These are phyloP conservation scores for Chinchilla lanigera DNA, from an alignment of 2,113 vertebrate species.

Conservation along the genomic window DNA sequence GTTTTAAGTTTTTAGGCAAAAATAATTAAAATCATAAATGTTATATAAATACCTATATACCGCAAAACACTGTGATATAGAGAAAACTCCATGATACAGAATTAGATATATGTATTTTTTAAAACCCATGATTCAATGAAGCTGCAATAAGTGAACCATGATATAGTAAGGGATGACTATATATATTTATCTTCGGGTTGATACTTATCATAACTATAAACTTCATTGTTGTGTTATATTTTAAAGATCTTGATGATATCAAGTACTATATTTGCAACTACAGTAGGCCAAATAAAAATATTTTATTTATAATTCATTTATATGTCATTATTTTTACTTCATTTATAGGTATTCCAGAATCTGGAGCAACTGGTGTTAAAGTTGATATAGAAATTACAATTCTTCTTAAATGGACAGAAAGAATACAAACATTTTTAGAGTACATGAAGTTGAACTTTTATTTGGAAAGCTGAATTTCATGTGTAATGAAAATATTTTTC, in stretches of 20 bases:
- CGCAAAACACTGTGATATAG: too few relatives aligned
- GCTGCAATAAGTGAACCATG: neutral
- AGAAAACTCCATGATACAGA: too few relatives aligned
- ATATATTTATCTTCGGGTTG: neutral
- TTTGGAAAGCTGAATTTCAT: slow-evolving; percentile 88
- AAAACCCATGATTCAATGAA: too few relatives aligned
- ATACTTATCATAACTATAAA: neutral
- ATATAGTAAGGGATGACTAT: neutral
- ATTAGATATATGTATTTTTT: too few relatives aligned
- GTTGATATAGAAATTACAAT: neutral
- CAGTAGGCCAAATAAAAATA: neutral
- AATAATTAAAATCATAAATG: too few relatives aligned
- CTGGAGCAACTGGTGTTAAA: neutral
- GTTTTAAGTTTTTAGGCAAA: too few relatives aligned
- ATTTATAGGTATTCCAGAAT: neutral
- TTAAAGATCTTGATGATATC: neutral
- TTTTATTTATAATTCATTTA: neutral
- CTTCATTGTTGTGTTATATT: neutral
- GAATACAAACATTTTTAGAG: slow-evolving; percentile 73
- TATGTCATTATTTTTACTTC: neutral
- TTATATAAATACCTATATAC: too few relatives aligned
- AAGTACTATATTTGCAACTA: neutral
- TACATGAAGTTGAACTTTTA: slow-evolving; percentile 88
- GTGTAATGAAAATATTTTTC: slow-evolving; percentile 86
- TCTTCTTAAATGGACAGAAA: neutral